These are phyloP conservation scores for Steatocranus sp. DNA, from an alignment of 2,797 vertebrate species.

Conservation along the genomic window DNA sequence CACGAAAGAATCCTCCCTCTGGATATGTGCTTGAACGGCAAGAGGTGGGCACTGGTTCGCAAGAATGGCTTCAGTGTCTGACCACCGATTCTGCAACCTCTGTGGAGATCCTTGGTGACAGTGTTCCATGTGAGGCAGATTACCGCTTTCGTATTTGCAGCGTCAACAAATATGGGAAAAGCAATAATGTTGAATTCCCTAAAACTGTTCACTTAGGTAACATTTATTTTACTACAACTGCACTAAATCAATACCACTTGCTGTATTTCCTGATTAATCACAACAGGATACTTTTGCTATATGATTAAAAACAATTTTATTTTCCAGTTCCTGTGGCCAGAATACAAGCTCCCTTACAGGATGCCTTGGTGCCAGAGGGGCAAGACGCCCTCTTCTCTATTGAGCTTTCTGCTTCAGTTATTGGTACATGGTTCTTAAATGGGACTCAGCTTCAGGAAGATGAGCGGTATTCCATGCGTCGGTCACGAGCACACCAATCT, in stretches of 20 bases:
- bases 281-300: neutral
- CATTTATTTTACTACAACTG: neutral
- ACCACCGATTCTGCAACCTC: slow-evolving; percentile 86
- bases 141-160: slow-evolving; percentile 92
- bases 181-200: slow-evolving; percentile 88
- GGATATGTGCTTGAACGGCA: slow-evolving; percentile 89
- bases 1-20: slow-evolving; percentile 80
- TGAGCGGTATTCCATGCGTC: slow-evolving; percentile 72
- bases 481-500: slow-evolving; percentile 78
- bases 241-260: neutral
- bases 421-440: slow-evolving; percentile 87
- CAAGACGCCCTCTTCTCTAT: slow-evolving; percentile 86
- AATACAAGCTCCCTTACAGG: slow-evolving; percentile 86
- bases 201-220: slow-evolving; percentile 88
- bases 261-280: neutral
- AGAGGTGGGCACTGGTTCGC: slow-evolving; percentile 79
- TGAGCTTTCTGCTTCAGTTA: slow-evolving; percentile 84
- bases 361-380: slow-evolving; percentile 78
- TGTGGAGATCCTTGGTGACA: slow-evolving; percentile 90
- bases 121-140: slow-evolving; percentile 86
- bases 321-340: slow-evolving; percentile 85
- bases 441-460: slow-evolving; percentile 78
- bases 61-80: slow-evolving; percentile 92
- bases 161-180: slow-evolving; percentile 87
- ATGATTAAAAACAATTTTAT: neutral